Conservation (phyloP, 2,888 invertebrate genomes). For the Cyrtodaria siliqua region DNA sequence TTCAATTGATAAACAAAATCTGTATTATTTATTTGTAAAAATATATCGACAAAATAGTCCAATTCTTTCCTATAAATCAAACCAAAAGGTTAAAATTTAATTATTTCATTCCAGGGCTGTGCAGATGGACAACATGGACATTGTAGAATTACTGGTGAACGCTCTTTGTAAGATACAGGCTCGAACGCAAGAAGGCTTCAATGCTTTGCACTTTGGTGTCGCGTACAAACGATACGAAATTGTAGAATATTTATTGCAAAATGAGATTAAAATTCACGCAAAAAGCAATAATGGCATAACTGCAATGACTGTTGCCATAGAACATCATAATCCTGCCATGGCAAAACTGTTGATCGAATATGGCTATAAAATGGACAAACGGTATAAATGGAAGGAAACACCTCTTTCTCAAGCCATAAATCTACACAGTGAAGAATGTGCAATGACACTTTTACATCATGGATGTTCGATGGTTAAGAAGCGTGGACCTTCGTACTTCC, state of each 20-base stretch:
- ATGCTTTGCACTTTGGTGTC: slow-evolving; percentile 81
- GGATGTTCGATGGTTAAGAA: slow-evolving; percentile 75
- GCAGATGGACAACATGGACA: slow-evolving; percentile 78
- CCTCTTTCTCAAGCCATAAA: slow-evolving; percentile 82
- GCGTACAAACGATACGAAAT: slow-evolving; percentile 80
- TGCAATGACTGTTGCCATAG: slow-evolving; percentile 82
- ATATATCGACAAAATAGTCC: no score
- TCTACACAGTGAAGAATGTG: slow-evolving; percentile 79
- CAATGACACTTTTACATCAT: slow-evolving; percentile 79
- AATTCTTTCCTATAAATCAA: no score
- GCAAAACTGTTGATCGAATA: slow-evolving; percentile 75
- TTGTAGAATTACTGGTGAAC: slow-evolving; percentile 79
- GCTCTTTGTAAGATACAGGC: slow-evolving; percentile 80
- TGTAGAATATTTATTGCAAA: slow-evolving; percentile 76
- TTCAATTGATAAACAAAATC: no score
- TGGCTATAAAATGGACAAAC: slow-evolving; percentile 80
- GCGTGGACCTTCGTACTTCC: slow-evolving; percentile 74
- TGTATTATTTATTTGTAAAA: no score
- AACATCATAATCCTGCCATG: slow-evolving; percentile 80
- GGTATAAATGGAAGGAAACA: slow-evolving; percentile 80
- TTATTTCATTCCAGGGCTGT: slow-evolving; percentile 76
- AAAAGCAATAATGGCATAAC: slow-evolving; percentile 79
- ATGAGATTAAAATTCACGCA: slow-evolving; percentile 74
- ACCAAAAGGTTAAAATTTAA: no score
- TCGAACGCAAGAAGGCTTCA: slow-evolving; percentile 77